A percentile compares a stretch with the other conserved stretches of the same genome.
phyloP scores from a whole-genome alignment of 53 echinoderm and acorn worm genomes.

The Zoroaster sp. region DNA sequence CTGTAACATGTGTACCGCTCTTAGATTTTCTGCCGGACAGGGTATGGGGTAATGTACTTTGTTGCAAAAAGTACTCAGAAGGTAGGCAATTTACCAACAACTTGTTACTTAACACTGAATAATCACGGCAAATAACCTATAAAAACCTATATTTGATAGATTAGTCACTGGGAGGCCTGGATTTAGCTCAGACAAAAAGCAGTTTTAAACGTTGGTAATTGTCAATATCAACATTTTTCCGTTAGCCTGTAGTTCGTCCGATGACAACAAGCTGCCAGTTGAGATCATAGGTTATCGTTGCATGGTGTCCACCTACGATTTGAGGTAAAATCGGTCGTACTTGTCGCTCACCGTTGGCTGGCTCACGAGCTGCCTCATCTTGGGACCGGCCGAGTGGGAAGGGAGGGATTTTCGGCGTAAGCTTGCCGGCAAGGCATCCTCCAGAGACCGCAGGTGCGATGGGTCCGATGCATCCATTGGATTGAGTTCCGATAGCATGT shows the following conservation, averaged over 20 bases:
- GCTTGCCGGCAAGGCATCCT: constrained; percentile 26
- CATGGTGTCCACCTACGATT: background rate
- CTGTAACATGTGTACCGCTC: too few relatives aligned
- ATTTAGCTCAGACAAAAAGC: too few relatives aligned
- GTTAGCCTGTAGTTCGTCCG: background rate
- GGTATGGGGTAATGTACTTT: too few relatives aligned
- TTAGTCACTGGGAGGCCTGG: too few relatives aligned
- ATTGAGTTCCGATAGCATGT: constrained; percentile 24
- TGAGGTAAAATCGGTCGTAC: constrained; percentile 25
- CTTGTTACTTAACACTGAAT: too few relatives aligned
- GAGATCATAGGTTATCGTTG: background rate
- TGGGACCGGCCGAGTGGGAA: background rate
- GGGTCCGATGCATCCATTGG: background rate
- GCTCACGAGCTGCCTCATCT: background rate
- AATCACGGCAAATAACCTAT: too few relatives aligned
- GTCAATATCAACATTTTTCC: background rate
- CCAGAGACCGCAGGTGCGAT: background rate
- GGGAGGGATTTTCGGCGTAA: constrained; percentile 3
- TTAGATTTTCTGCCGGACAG: too few relatives aligned
- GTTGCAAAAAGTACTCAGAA: too few relatives aligned
- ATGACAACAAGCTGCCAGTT: background rate
- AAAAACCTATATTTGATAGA: too few relatives aligned
- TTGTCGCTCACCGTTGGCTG: constrained; percentile 26
- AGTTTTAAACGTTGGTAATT: too few relatives aligned
- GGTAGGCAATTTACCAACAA: too few relatives aligned